Percentiles rank a stretch among this genome's conserved stretches.
Evolutionary conservation across 2,888 invertebrate genomes (phyloP).

Genomic region (Drosophila maculinotata): DNA sequence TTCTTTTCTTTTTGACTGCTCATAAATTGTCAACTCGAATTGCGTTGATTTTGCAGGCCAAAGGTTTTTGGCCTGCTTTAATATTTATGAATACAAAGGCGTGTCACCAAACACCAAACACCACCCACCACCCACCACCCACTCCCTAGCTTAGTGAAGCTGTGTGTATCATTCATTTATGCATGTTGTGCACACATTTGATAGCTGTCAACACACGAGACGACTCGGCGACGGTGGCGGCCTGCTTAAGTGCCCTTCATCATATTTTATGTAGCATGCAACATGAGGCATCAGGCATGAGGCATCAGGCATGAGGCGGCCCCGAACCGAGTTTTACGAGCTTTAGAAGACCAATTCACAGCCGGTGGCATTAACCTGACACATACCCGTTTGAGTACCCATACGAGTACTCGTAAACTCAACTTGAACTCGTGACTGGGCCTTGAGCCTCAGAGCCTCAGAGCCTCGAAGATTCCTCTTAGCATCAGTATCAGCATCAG

Average conservation of each 20-base stretch:
- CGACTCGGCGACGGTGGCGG: slow-evolving; percentile 21
- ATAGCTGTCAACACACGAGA: slow-evolving; percentile 69
- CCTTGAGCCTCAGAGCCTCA: slow-evolving; percentile 9
- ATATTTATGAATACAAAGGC: slow-evolving; percentile 73
- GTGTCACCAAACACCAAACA: slow-evolving; percentile 31
- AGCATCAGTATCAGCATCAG: background rate
- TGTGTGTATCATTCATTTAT: slow-evolving; percentile 66
- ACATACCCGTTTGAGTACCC: slow-evolving; percentile 27
- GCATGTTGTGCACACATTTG: slow-evolving; percentile 74
- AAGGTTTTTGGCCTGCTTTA: slow-evolving; percentile 58
- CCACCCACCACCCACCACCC: slow-evolving; percentile 7
- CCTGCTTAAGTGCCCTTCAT: slow-evolving; percentile 73
- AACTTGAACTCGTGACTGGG: slow-evolving; percentile 47
- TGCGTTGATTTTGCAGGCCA: slow-evolving; percentile 44
- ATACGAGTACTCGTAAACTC: slow-evolving; percentile 50
- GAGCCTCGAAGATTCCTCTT: background rate
- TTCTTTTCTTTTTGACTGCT: slow-evolving; percentile 30
- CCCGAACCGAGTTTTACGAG: slow-evolving; percentile 56
- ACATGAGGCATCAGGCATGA: slow-evolving; percentile 16
- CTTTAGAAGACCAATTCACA: slow-evolving; percentile 67
- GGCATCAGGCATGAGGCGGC: slow-evolving; percentile 5
- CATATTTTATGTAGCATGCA: slow-evolving; percentile 74
- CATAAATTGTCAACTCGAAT: slow-evolving; percentile 48
- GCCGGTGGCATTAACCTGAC: slow-evolving; percentile 59
- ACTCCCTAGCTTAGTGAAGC: slow-evolving; percentile 2